These are phyloP conservation scores for Lemur catta DNA, from an alignment of 2,797 vertebrate genomes.

Conservation along the genomic window DNA sequence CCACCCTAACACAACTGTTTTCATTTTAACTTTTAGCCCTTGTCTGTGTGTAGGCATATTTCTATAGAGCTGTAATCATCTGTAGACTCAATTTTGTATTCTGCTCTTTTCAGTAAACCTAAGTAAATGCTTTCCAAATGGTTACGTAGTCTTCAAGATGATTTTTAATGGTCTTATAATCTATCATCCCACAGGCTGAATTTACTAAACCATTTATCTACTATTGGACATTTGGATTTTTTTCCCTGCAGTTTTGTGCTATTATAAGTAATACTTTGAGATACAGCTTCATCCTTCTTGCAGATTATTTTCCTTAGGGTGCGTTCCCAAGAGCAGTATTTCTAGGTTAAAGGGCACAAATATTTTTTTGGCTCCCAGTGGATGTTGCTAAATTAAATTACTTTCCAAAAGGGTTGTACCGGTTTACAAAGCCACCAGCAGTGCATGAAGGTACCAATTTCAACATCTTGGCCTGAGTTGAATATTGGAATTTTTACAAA, in stretches of 20 bases:
- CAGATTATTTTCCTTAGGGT: constrained; percentile 48
- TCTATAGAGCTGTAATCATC: constrained; percentile 43
- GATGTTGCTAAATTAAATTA: constrained; percentile 46
- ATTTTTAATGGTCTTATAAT: constrained; percentile 61
- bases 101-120: constrained; percentile 66
- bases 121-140: constrained; percentile 71
- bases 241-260: neutral
- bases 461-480: neutral
- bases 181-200: constrained; percentile 33
- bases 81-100: constrained; percentile 57
- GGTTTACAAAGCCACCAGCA: neutral
- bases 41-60: constrained; percentile 7
- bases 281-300: neutral
- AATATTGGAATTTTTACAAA: neutral
- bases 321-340: constrained; percentile 58
- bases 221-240: constrained; percentile 23
- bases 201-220: constrained; percentile 56
- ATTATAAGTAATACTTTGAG: constrained; percentile 47
- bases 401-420: neutral
- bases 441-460: neutral
- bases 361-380: neutral
- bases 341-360: constrained; percentile 35
- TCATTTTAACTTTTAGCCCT: constrained; percentile 53
- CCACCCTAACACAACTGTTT: constrained; percentile 61
- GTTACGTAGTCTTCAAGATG: constrained; percentile 47